These are phyloP conservation scores for Nemotelus pantherinus DNA, from an alignment of 2,888 invertebrate species.

Conservation along the genomic window DNA sequence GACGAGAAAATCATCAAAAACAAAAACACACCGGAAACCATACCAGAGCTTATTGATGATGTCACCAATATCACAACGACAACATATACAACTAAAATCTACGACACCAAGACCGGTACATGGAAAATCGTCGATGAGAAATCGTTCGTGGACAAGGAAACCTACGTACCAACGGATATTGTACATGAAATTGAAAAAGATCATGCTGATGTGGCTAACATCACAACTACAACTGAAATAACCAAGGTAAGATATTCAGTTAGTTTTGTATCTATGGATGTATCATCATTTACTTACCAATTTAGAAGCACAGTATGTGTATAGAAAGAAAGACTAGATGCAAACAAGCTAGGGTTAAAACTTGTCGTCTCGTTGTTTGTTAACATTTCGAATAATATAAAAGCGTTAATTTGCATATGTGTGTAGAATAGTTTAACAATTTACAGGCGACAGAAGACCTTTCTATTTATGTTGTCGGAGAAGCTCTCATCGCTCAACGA, in stretches of 20 bases:
- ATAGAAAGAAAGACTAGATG: no score
- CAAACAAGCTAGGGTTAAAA: neutral
- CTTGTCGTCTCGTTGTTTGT: neutral
- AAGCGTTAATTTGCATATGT: conserved; percentile 30
- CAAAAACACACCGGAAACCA: conserved; percentile 55
- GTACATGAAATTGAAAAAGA: conserved; percentile 65
- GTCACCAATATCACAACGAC: conserved; percentile 64
- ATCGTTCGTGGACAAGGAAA: conserved; percentile 63
- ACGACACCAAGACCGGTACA: conserved; percentile 63
- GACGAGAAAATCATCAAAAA: conserved; percentile 68
- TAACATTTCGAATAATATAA: conserved; percentile 12
- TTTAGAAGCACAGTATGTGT: no score
- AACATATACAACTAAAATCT: conserved; percentile 65
- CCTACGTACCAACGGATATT: conserved; percentile 64
- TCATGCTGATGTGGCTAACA: conserved; percentile 65
- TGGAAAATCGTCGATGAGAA: conserved; percentile 65
- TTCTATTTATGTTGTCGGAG: no score
- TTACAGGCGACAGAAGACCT: no score
- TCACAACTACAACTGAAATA: conserved; percentile 65
- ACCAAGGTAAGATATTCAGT: conserved; percentile 61
- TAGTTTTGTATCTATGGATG: neutral
- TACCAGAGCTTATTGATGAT: conserved; percentile 65
- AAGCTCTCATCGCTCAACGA: no score
- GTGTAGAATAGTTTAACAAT: neutral
- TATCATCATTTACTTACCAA: neutral